Evolutionary conservation across 2,888 invertebrate species (phyloP).

Genomic region (Amblyjoppa proteus): DNA sequence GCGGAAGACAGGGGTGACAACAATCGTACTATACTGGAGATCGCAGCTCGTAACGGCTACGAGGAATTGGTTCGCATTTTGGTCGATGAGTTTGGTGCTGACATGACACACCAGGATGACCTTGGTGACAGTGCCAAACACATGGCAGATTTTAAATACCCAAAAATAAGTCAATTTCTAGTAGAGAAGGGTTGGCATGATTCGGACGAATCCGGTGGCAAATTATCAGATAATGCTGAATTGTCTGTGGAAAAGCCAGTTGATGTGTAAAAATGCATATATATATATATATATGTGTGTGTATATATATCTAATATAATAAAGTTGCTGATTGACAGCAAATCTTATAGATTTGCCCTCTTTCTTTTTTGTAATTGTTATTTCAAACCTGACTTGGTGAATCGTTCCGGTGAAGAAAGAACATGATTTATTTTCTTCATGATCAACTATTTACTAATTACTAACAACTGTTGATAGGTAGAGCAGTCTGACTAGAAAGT

Average conservation of each 20-base stretch:
- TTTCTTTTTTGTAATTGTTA: too few relatives aligned
- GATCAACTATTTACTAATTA: too few relatives aligned
- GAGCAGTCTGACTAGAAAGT: too few relatives aligned
- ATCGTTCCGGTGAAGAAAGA: too few relatives aligned
- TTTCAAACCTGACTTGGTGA: too few relatives aligned
- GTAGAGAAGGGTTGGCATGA: slow-evolving; percentile 15
- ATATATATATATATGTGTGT: not conserved
- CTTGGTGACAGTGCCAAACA: slow-evolving; percentile 16
- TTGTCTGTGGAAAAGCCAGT: not conserved
- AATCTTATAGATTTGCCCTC: not conserved
- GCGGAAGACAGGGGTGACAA: not conserved
- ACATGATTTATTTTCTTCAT: too few relatives aligned
- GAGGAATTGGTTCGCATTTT: not conserved
- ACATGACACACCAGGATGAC: slow-evolving; percentile 23
- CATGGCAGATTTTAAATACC: slow-evolving; percentile 15
- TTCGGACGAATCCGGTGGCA: not conserved
- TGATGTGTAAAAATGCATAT: not conserved
- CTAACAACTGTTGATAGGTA: too few relatives aligned
- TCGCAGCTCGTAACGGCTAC: slow-evolving; percentile 20
- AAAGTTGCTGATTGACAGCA: not conserved
- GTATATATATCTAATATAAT: not conserved
- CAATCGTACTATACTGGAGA: slow-evolving; percentile 21
- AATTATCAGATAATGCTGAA: not conserved
- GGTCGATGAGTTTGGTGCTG: slow-evolving; percentile 15
- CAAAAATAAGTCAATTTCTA: slow-evolving; percentile 9